Base-by-base conservation (phyloP, 2,113 vertebrate genomes). In the Catharus minimus region DNA sequence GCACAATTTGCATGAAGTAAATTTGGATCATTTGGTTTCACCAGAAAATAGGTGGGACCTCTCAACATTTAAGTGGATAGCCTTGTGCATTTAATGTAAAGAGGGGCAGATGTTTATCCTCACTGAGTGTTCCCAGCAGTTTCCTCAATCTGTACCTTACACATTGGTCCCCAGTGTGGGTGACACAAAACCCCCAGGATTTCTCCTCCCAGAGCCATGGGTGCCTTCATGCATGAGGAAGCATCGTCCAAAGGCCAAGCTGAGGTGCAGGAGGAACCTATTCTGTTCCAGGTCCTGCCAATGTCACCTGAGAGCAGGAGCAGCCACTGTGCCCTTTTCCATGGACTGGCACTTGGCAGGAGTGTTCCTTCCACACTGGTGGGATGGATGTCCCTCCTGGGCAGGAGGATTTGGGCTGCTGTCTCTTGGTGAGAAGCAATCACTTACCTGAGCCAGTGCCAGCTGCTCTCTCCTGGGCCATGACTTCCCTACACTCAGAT, bases 181-280 rank as follows among this genome's bases (percentile, higher is more conserved):
- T 50, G 60, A 38, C 39, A 26, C 2, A n/a, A 39, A 71, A 21
- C 9, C 39, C 52, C 30, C 17, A n/a, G 33, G 13, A 20, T 5
- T 21, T 14, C 23, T 80, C 18, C 41, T 65, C 11, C 13, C 21
- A 49, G 46, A 74, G 50, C 23, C 5, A 4, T 0, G 8, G 62
- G 13, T n/a, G 26, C 5, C 7, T 44, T 64, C 14, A 4, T 14
- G 32, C 46, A 43, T 0, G 0, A 33, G 43, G 32, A 39, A 28
- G 16, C 27, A 41, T 38, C 5, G 0, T 43, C 36, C 17, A 41
- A 56, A 80, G 44, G 33, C 19, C 18, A 30, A 43, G 30, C 7
- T 7, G 32, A 32, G 33, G 22, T 43, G 65, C 56, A 62, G 67
- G 28, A 77, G 68, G 20, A 22, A 19, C 16, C 13, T 38, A 44